A percentile compares a stretch with the other conserved stretches of the same genome.
Evolutionary conservation across 2,888 invertebrate species (phyloP).

Genomic region (Cynaeus angustus): DNA sequence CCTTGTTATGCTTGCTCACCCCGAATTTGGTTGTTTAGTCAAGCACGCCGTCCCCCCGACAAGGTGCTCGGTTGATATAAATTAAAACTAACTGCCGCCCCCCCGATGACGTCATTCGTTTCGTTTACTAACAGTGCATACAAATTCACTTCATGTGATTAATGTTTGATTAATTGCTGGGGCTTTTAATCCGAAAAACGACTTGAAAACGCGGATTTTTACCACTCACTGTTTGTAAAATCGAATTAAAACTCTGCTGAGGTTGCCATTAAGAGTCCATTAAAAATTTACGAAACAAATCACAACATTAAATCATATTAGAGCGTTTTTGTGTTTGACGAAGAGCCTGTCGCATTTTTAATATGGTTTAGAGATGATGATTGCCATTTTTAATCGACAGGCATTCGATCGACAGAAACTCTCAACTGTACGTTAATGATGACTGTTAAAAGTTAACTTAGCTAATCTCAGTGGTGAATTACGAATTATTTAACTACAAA

Average conservation of each 20-base stretch:
- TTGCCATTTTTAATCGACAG: conserved; percentile 15
- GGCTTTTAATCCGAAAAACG: conserved; percentile 52
- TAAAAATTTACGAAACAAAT: conserved; percentile 54
- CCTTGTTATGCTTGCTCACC: conserved; percentile 52
- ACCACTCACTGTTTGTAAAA: conserved; percentile 47
- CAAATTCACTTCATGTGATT: conserved; percentile 63
- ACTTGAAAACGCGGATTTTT: conserved; percentile 50
- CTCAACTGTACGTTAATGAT: too few relatives aligned
- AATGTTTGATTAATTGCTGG: conserved; percentile 65
- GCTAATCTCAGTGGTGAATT: too few relatives aligned
- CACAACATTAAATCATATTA: conserved; percentile 51
- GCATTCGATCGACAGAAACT: too few relatives aligned
- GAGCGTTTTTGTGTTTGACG: conserved; percentile 37
- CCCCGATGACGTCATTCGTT: conserved; percentile 54
- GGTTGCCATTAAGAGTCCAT: conserved; percentile 54
- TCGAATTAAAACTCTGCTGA: conserved; percentile 54
- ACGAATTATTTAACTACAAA: too few relatives aligned
- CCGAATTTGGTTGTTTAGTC: conserved; percentile 52
- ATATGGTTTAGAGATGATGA: conserved; percentile 24
- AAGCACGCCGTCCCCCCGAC: conserved; percentile 46
- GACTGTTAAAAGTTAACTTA: too few relatives aligned
- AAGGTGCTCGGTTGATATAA: conserved; percentile 50
- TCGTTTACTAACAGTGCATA: conserved; percentile 58
- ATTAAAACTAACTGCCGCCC: conserved; percentile 54
- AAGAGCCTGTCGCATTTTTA: conserved; percentile 31